Base-by-base conservation (phyloP, 2,888 invertebrate genomes). In the Mimas tiliae region DNA sequence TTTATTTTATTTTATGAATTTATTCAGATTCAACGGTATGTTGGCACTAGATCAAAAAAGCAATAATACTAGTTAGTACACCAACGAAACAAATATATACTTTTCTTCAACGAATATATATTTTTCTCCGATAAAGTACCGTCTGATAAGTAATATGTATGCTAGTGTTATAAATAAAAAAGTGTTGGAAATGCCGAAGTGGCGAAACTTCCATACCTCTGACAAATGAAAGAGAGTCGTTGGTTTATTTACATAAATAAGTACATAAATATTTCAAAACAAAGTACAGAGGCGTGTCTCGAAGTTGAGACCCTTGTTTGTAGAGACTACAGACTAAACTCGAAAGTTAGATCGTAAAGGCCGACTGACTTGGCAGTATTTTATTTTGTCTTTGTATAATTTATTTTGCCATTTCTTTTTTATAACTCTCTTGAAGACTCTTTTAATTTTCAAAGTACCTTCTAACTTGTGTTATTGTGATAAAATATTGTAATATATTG, bases 241-340 rank as follows among this genome's bases (percentile, higher is more conserved):
- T 34, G 51, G 62, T 55, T 47, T 58, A 67, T 67, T 67, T 64
- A 52, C 51, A 55, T 64, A 50, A 19, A 48, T 45, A 55, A 53
- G 47, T 55, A 53, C 55, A 65, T 65, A 62, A 65, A 65, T 65
- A 65, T 65, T 62, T 51, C 51, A 51, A 65, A 65, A 65, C 62
- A 65, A 65, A 69, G 70, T 70, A 68, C 65, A 53, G 65, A 65
- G 70, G 72, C 70, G 67, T 69, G 74, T 65, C 69, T 19, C 27
- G 42, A 14, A 63, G 65, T 69, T 64, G 69, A 70, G 73, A 68
- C 67, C 67, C 55, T 72, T 55, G 45, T 65, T 47, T 50, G 34
- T 7, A 11, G 19, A 33, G 14, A 27, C 2, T 63, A 21, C 34
- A 38, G 58, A 48, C 53, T 19, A 21, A 21, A 62, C 58, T 53